phyloP scores from a whole-genome alignment of 1,140 invertebrate species.

The Pseudomyrmex gracilis region DNA sequence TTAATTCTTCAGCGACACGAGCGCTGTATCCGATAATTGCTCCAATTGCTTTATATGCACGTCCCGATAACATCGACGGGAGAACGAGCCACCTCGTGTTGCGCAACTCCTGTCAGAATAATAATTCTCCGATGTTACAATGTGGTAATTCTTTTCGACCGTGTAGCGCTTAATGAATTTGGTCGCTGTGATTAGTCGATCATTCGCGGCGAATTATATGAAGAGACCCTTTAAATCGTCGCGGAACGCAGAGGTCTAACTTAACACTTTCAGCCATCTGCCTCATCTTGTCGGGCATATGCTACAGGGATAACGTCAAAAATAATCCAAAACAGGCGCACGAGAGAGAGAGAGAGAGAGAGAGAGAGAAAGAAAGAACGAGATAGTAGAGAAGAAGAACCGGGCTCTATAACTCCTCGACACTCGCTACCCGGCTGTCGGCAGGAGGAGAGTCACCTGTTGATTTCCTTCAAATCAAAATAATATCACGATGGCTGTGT shows the following conservation, averaged over 20 bases:
- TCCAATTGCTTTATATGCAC: not conserved
- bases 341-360: slow-evolving; percentile 14
- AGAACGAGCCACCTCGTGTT: not conserved
- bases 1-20: slow-evolving; percentile 34
- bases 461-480: slow-evolving; percentile 80
- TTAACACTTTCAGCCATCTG: slow-evolving; percentile 77
- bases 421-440: slow-evolving; percentile 81
- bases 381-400: slow-evolving; percentile 56
- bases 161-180: not conserved
- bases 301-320: slow-evolving; percentile 74
- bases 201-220: not conserved
- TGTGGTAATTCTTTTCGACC: not conserved
- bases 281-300: slow-evolving; percentile 78
- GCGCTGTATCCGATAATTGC: not conserved
- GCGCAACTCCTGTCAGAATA: not conserved
- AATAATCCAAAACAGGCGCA: slow-evolving; percentile 70
- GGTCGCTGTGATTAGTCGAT: slow-evolving; percentile 24
- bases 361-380: slow-evolving; percentile 14
- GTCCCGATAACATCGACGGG: slow-evolving; percentile 1
- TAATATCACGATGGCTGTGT: slow-evolving; percentile 72
- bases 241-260: slow-evolving; percentile 57
- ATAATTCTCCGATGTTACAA: not conserved
- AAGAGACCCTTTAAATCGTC: slow-evolving; percentile 58
- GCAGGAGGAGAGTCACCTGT: slow-evolving; percentile 76
- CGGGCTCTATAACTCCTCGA: slow-evolving; percentile 58